Conservation (phyloP, 2,113 vertebrate species). For the Myotis yumanensis region DNA sequence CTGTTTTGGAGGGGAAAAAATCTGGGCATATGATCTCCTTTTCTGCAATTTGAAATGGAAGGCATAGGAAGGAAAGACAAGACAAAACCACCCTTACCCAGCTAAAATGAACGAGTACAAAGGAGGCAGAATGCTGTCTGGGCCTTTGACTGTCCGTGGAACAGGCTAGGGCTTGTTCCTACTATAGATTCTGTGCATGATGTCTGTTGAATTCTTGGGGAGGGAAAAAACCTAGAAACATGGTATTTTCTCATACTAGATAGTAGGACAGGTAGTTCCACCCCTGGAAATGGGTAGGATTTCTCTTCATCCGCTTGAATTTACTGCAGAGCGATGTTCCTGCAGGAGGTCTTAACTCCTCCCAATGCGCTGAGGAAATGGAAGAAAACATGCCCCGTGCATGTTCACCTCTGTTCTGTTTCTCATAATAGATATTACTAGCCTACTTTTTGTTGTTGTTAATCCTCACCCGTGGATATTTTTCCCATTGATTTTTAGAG, state of each 20-base stretch:
- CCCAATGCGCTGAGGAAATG: not conserved
- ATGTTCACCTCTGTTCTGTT: not conserved
- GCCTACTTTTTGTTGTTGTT: not conserved
- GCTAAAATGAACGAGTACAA: not conserved
- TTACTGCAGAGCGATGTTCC: not conserved
- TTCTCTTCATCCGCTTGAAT: slow-evolving; percentile 5
- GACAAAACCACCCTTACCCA: not conserved
- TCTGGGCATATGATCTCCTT: not conserved
- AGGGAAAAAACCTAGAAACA: not conserved
- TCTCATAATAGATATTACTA: not conserved
- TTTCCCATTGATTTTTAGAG: too few relatives aligned
- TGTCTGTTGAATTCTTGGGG: not conserved
- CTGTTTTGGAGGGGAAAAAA: not conserved
- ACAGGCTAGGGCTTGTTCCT: not conserved
- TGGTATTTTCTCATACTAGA: not conserved
- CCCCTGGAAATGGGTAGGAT: not conserved
- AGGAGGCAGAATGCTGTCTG: not conserved
- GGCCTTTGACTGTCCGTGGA: not conserved
- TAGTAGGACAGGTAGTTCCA: not conserved
- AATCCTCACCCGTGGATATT: too few relatives aligned
- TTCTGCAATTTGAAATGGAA: not conserved
- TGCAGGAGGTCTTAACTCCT: not conserved
- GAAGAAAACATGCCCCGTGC: not conserved
- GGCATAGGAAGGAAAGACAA: not conserved
- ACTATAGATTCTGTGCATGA: not conserved